Evolutionary conservation across 2,888 invertebrate genomes (phyloP).

Genomic region (Meteorus colon): DNA sequence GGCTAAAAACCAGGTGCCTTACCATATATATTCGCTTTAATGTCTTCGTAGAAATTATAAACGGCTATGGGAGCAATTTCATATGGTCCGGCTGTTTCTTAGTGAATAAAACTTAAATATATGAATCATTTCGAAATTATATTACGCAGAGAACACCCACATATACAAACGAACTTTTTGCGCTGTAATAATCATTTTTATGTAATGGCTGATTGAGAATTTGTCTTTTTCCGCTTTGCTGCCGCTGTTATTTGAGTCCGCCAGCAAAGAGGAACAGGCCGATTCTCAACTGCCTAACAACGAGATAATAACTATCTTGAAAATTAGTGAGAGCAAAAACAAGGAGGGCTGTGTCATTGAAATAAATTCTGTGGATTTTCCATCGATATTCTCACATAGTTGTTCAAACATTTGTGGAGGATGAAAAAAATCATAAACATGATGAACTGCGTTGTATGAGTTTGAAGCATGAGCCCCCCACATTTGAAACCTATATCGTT

Average conservation of each 20-base stretch:
- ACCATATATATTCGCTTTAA: slow-evolving; percentile 4
- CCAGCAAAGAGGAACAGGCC: slow-evolving; percentile 79
- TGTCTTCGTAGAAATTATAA: slow-evolving; percentile 25
- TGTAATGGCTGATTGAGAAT: slow-evolving; percentile 71
- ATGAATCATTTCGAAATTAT: slow-evolving; percentile 26
- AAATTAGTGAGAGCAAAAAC: background rate
- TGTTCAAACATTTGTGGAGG: background rate
- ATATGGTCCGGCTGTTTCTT: background rate
- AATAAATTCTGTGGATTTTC: background rate
- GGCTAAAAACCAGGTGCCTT: too few species aligned
- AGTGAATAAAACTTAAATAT: background rate
- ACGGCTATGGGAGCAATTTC: background rate
- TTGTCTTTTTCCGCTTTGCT: slow-evolving; percentile 81
- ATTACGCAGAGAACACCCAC: too few species aligned
- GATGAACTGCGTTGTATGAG: background rate
- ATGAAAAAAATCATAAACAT: background rate
- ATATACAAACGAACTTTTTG: too few species aligned
- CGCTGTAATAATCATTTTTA: too few species aligned
- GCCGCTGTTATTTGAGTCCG: slow-evolving; percentile 75
- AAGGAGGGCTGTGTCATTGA: background rate
- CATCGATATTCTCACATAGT: background rate
- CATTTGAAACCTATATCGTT: slow-evolving; percentile 45
- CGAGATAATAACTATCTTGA: background rate
- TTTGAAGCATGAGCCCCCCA: slow-evolving; percentile 3
- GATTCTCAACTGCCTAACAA: slow-evolving; percentile 57